Conservation (phyloP, 2,113 vertebrate genomes). For the Haemorhous mexicanus region DNA sequence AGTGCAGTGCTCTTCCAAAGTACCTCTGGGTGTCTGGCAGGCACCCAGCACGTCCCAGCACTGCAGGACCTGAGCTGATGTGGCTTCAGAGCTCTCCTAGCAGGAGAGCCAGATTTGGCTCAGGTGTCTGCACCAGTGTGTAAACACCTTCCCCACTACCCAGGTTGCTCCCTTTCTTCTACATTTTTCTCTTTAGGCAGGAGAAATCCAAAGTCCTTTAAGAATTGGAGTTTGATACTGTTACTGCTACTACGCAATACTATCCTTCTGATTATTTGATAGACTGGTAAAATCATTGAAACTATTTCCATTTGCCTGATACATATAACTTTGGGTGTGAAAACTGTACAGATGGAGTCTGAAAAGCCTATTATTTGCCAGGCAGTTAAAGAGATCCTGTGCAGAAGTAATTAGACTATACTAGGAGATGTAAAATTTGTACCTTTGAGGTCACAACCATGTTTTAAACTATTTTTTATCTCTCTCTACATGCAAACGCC, state of each 20-base stretch:
- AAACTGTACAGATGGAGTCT: background rate
- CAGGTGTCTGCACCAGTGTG: background rate
- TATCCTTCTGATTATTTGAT: background rate
- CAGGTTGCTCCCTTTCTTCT: background rate
- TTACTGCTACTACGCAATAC: background rate
- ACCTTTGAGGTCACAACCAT: background rate
- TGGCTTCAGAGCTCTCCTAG: background rate
- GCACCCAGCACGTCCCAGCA: background rate
- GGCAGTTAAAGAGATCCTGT: background rate
- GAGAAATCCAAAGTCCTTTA: background rate
- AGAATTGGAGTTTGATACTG: background rate
- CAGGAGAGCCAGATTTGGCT: background rate
- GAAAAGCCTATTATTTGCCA: background rate
- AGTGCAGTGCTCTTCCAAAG: accelerated
- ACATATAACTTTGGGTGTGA: background rate
- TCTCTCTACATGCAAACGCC: background rate
- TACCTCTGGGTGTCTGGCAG: accelerated
- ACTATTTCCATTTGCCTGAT: background rate
- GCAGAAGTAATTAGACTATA: background rate
- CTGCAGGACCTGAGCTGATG: background rate
- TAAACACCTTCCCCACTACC: background rate
- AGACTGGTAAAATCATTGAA: background rate
- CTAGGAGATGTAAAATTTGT: background rate
- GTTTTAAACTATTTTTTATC: background rate
- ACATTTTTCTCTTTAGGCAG: background rate